Conservation (phyloP, 2,888 invertebrate genomes). For the Cantharis nigra region DNA sequence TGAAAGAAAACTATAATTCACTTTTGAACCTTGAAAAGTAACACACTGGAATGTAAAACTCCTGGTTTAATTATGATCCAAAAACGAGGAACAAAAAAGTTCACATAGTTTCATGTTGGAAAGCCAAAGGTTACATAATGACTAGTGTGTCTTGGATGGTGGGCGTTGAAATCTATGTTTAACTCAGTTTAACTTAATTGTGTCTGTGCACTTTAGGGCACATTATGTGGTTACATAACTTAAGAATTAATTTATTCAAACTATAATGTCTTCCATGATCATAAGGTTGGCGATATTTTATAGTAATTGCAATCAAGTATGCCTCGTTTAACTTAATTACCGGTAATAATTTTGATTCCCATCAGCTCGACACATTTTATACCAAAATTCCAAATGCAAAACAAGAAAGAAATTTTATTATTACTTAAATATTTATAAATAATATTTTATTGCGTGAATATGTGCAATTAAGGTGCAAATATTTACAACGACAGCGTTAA, state of each 20-base stretch:
- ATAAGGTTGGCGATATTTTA: not conserved
- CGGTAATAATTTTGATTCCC: not conserved
- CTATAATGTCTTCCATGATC: not conserved
- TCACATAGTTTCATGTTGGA: slow-evolving; percentile 15
- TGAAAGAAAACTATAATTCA: not conserved
- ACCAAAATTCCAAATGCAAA: not conserved
- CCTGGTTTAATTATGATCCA: not conserved
- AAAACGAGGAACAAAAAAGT: not conserved
- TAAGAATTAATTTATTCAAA: not conserved
- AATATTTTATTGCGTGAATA: not conserved
- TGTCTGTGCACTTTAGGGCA: slow-evolving; percentile 1
- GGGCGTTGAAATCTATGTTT: slow-evolving; percentile 9
- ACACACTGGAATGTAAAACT: slow-evolving; percentile 1
- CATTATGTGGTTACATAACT: slow-evolving; percentile 2
- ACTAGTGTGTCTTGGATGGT: slow-evolving; percentile 8
- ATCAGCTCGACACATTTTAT: not conserved
- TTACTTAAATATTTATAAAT: not conserved
- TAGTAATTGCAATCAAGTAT: not conserved
- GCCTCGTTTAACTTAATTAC: not conserved
- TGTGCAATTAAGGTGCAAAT: not conserved
- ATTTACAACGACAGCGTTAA: not conserved
- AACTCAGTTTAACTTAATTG: slow-evolving; percentile 1
- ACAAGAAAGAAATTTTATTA: not conserved
- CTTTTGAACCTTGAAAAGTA: not conserved
- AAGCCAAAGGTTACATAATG: slow-evolving; percentile 18